Evolutionary conservation across 2,888 invertebrate genomes (phyloP), one percentile per base, ranked within the genome.

Genomic region (Celastrina argiolus): DNA sequence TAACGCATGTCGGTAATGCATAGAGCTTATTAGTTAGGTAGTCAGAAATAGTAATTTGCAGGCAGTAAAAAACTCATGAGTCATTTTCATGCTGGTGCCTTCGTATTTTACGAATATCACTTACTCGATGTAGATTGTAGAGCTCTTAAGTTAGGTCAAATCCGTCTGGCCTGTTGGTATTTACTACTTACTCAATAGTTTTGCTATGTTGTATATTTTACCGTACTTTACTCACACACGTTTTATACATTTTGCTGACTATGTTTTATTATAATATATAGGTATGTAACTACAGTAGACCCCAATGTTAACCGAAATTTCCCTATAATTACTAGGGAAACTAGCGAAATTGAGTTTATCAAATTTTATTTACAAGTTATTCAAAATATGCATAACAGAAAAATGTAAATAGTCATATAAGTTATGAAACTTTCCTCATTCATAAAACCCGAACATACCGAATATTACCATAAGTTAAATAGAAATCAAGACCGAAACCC

Each of bases 171-270:
- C 42, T 7, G n/a, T 45, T 0, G 14, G 8, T 18, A 45, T 45
- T 18, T 18, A 45, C 8, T 18, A 42, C n/a, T 42, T 45, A 10
- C 12, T 12, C 12, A 51, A 51, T 18, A 6, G 51, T 51, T 51
- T 26, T 26, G 51, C 22, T 51, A 51, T 22, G 51, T 51, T 26
- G 51, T 51, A 51, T 26, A 51, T 22, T 51, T 51, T 51, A 51
- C 51, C 12, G 36, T 36, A 36, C 3, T n/a, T 51, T 4, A 22
- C 51, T 14, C 51, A 16, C 6, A 51, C 22, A 22, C 12, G 26
- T 51, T 51, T 51, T 4, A 5, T 12, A 22, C 3, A 10, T 51
- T 51, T 22, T 26, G 51, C 51, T 51, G 51, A 51, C 12, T 4
- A 12, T 26, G 51, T 8, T 51, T 1, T 36, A 18, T 45, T 10